Percentiles rank a stretch among this genome's conserved stretches.
Evolutionary conservation across 2,888 invertebrate genomes (phyloP).

Genomic region (Stegophylla sp.): DNA sequence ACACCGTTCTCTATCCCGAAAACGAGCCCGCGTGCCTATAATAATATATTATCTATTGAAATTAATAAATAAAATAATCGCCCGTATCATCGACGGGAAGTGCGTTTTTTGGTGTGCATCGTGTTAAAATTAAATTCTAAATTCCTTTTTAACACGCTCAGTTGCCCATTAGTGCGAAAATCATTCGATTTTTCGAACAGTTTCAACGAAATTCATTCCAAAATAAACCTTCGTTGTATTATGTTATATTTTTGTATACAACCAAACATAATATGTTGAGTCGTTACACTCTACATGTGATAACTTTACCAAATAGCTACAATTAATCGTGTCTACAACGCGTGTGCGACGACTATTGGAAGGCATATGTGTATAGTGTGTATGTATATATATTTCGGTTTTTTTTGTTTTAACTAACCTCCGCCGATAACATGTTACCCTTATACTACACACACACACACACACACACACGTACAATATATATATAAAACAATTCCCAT

Average conservation of each 20-base stretch:
- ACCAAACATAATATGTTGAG: not conserved
- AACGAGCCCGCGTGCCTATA: not conserved
- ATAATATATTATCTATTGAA: not conserved
- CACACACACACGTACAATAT: slow-evolving; percentile 11
- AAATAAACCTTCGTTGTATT: slow-evolving; percentile 11
- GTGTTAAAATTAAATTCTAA: not conserved
- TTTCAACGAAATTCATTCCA: not conserved
- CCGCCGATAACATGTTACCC: slow-evolving; percentile 55
- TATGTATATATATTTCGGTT: not conserved
- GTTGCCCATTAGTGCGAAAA: not conserved
- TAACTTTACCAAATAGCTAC: slow-evolving; percentile 24
- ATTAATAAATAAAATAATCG: slow-evolving; percentile 24
- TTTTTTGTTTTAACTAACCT: slow-evolving; percentile 52
- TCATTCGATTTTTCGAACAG: not conserved
- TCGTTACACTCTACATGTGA: slow-evolving; percentile 18
- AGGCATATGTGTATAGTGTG: slow-evolving; percentile 2
- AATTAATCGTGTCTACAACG: slow-evolving; percentile 53
- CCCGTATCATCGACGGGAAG: not conserved
- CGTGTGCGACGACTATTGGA: not conserved
- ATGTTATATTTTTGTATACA: not conserved
- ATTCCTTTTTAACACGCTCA: too few species aligned
- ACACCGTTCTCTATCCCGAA: too few species aligned
- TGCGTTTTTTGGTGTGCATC: not conserved
- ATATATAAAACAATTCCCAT: slow-evolving; percentile 47
- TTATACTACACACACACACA: slow-evolving; percentile 1